These are phyloP conservation scores for Hypercompe scribonia DNA, from an alignment of 2,888 invertebrate genomes.

Conservation along the genomic window DNA sequence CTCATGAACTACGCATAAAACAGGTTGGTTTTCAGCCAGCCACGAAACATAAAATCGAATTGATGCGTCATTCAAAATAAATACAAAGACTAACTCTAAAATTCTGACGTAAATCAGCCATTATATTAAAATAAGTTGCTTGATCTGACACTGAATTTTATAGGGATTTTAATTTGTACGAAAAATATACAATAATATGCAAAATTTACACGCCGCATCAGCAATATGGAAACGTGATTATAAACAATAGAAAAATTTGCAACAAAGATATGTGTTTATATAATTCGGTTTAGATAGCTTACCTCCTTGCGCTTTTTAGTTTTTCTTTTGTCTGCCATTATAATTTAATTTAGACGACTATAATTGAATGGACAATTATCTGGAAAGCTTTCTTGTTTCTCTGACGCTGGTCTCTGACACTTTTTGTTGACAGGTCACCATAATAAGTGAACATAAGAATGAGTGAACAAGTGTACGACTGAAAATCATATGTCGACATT, in stretches of 20 bases:
- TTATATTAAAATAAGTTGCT: not conserved
- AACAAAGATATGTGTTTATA: not conserved
- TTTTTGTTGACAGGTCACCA: constrained; percentile 47
- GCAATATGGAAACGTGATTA: constrained; percentile 41
- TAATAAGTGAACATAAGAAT: constrained; percentile 22
- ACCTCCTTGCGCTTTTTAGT: constrained; percentile 84
- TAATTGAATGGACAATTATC: constrained; percentile 43
- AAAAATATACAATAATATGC: constrained; percentile 30
- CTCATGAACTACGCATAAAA: constrained; percentile 65
- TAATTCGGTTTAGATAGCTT: constrained; percentile 42
- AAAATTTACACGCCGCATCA: constrained; percentile 52
- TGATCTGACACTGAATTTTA: not conserved
- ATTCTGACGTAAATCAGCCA: constrained; percentile 20
- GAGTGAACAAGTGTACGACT: constrained; percentile 19
- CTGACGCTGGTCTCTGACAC: constrained; percentile 53
- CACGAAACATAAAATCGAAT: constrained; percentile 56
- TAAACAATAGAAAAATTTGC: constrained; percentile 28
- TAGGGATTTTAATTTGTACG: constrained; percentile 14
- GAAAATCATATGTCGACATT: not conserved
- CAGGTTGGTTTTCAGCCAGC: constrained; percentile 57
- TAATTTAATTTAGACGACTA: constrained; percentile 73
- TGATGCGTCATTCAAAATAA: constrained; percentile 59
- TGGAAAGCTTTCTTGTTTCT: constrained; percentile 50
- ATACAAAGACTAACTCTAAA: constrained; percentile 41
- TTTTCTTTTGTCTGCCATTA: constrained; percentile 84